Conservation (phyloP, 2,113 vertebrate genomes). For the Mastomys natalensis region DNA sequence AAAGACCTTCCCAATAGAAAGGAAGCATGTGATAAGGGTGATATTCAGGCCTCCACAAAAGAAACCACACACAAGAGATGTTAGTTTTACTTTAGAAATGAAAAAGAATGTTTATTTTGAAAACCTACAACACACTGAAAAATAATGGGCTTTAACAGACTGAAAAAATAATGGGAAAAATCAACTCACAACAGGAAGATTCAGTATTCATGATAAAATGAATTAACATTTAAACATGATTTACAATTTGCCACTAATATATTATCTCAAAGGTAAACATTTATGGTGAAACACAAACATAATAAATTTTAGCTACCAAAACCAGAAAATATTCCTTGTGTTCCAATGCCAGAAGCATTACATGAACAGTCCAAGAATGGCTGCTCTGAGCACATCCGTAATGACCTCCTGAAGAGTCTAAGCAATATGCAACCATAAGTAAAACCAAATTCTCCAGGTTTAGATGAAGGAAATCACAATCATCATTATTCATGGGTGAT, state of each 20-base stretch:
- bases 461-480: slow-evolving; percentile 5
- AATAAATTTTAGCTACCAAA: background rate
- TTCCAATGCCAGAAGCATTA: slow-evolving; percentile 2
- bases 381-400: background rate
- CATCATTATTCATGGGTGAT: background rate
- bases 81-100: background rate
- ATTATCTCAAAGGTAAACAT: background rate
- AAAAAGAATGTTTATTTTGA: slow-evolving; percentile 23
- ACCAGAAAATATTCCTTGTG: background rate
- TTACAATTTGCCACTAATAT: background rate
- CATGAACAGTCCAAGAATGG: background rate
- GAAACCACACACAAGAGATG: background rate
- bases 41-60: background rate
- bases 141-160: background rate
- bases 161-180: slow-evolving; percentile 30
- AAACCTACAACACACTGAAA: background rate
- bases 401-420: background rate
- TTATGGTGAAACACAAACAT: background rate
- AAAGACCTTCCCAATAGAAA: background rate
- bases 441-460: background rate
- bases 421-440: background rate
- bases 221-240: background rate
- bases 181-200: slow-evolving; percentile 16
- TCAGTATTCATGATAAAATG: slow-evolving; percentile 43
- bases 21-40: background rate